Evolutionary conservation across 1,140 invertebrate species (phyloP), one percentile per base, ranked within the genome.

Genomic region (Helicoverpa armigera): DNA sequence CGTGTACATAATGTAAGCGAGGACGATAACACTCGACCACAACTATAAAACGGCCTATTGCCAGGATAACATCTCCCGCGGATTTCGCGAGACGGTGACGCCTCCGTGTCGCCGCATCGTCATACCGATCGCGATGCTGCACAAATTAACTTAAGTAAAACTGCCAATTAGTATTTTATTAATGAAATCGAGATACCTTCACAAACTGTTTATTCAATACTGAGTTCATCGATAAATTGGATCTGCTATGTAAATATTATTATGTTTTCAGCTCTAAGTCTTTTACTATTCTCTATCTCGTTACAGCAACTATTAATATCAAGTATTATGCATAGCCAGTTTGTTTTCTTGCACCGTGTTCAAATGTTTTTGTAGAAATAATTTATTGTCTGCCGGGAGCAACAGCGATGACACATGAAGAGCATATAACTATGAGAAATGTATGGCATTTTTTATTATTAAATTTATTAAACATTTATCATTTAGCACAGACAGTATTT

Each of bases 1-100:
- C 75, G 61, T 65, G 79, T 83, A 77, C 61, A 61, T 63, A 48
- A 73, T 73, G 69, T 80, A 54, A 63, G 74, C 56, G 80, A 82
- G 80, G 80, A 78, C 80, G 80, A 63, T 77, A 73, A 82, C 74
- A 63, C 58, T 43, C 51, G 48, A 65, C 43, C 51, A 76, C 67
- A 73, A 73, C 79, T 75, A 81, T 69, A 69, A 58, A 81, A 51
- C 73, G 61, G 29, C 54, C 78, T 73, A 78, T 78, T 43, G 73
- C 73, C 56, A 60, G 29, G 76, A 73, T 80, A 80, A 56, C 78
- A 80, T 80, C 67, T 73, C 78, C 48, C 67, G 67, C 50, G 53
- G 69, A 80, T 80, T 80, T 80, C n/a, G 67, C 67, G 78, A 53
- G 56, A 51, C 56, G 35, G 11, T 75, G 73, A 75, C 73, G 73